A percentile compares a stretch with the other conserved stretches of the same genome.
Conservation (phyloP, 2,888 invertebrate species). For the Ochropleura plecta region DNA sequence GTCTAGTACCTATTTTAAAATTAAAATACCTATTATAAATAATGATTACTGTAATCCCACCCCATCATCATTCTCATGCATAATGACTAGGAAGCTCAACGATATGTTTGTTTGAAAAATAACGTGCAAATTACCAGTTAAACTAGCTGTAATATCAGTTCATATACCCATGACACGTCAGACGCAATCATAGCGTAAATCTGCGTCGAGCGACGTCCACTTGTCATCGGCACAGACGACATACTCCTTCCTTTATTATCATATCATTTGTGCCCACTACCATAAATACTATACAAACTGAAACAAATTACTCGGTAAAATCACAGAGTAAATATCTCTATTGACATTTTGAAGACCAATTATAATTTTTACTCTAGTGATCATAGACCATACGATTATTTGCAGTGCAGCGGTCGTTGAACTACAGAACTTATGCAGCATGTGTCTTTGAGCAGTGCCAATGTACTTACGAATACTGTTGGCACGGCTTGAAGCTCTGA, state of each 20-base stretch:
- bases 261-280: conserved; percentile 62
- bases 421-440: conserved; percentile 48
- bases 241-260: conserved; percentile 73
- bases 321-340: conserved; percentile 25
- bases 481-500: conserved; percentile 51
- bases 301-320: conserved; percentile 54
- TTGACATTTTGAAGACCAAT: conserved; percentile 29
- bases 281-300: conserved; percentile 54
- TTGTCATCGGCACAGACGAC: conserved; percentile 67
- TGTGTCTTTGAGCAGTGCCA: conserved; percentile 55
- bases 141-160: conserved; percentile 40
- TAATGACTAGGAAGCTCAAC: conserved; percentile 1
- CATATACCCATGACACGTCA: conserved; percentile 52
- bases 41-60: neutral
- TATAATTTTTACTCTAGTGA: conserved; percentile 42
- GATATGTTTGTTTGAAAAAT: conserved; percentile 26
- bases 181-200: conserved; percentile 62
- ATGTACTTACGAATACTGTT: conserved; percentile 56
- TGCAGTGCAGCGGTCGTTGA: conserved; percentile 50
- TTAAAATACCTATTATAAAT: too few species aligned
- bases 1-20: too few species aligned
- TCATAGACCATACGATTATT: conserved; percentile 58
- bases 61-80: neutral
- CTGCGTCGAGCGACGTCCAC: conserved; percentile 65
- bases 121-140: conserved; percentile 37